Percentiles rank a stretch among this genome's conserved stretches.
phyloP scores from a whole-genome alignment of 2,113 vertebrate genomes.

The Coregonus clupeaformis region DNA sequence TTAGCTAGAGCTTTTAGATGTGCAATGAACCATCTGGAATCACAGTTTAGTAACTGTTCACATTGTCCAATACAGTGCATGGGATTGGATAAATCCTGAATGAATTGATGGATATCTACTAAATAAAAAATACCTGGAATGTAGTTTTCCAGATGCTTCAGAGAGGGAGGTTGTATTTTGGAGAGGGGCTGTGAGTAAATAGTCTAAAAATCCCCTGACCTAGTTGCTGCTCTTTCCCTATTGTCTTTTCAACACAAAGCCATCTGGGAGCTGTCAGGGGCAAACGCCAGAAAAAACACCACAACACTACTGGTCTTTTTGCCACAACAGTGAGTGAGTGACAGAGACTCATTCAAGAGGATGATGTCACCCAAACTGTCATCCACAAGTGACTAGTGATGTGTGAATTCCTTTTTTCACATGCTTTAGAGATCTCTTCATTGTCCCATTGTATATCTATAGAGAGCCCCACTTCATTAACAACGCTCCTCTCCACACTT shows the following conservation, averaged over 20 bases:
- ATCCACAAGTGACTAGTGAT: not conserved
- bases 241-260: constrained; percentile 38
- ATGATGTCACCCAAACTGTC: constrained; percentile 9
- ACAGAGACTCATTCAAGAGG: not conserved
- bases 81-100: not conserved
- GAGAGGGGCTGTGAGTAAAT: constrained; percentile 11
- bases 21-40: not conserved
- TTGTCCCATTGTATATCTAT: no score
- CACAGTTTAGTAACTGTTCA: not conserved
- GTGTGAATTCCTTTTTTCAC: not conserved
- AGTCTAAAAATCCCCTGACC: constrained; percentile 16
- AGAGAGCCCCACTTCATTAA: no score
- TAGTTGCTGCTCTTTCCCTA: constrained; percentile 6
- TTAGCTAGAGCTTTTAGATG: not conserved
- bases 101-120: no score
- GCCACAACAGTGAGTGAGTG: constrained; percentile 6
- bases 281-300: constrained; percentile 36
- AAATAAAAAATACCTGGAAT: not conserved
- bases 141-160: constrained; percentile 53
- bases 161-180: constrained; percentile 2
- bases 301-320: constrained; percentile 11
- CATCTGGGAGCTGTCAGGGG: not conserved
- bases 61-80: no score
- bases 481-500: no score
- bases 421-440: no score